phyloP scores from a whole-genome alignment of 2,888 invertebrate species.

The Aromia moschata region DNA sequence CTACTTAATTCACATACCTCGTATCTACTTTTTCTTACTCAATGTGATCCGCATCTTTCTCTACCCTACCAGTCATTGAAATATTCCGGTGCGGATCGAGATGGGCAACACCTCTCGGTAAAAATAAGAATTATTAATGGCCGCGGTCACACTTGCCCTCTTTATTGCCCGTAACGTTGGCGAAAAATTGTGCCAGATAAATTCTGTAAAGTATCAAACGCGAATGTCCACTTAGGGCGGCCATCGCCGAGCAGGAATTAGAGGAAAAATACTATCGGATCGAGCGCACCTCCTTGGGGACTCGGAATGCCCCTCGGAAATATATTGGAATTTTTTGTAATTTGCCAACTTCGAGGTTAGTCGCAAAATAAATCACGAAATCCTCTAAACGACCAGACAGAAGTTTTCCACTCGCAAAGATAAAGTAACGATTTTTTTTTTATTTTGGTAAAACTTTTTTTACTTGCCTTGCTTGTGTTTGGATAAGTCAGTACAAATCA shows the following conservation, averaged over 20 bases:
- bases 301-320: not conserved
- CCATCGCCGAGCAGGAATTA: not conserved
- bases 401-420: not conserved
- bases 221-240: not conserved
- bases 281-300: not conserved
- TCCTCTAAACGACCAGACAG: not conserved
- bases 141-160: conserved; percentile 33
- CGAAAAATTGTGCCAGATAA: not conserved
- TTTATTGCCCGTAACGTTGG: conserved; percentile 27
- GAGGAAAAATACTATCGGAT: not conserved
- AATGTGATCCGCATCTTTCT: too few species aligned
- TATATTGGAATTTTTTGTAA: not conserved
- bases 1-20: too few species aligned
- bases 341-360: not conserved
- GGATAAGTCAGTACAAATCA: too few species aligned
- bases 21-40: too few species aligned
- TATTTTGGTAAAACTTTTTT: too few species aligned
- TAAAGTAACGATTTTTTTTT: not conserved
- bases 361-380: not conserved
- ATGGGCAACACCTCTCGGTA: conserved; percentile 2
- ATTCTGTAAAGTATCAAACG: not conserved
- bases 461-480: too few species aligned
- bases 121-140: conserved; percentile 41
- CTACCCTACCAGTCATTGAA: conserved; percentile 12
- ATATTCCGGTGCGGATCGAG: conserved; percentile 11